These are phyloP conservation scores for Argopecten irradians DNA, from an alignment of 1,140 invertebrate species.

Conservation along the genomic window DNA sequence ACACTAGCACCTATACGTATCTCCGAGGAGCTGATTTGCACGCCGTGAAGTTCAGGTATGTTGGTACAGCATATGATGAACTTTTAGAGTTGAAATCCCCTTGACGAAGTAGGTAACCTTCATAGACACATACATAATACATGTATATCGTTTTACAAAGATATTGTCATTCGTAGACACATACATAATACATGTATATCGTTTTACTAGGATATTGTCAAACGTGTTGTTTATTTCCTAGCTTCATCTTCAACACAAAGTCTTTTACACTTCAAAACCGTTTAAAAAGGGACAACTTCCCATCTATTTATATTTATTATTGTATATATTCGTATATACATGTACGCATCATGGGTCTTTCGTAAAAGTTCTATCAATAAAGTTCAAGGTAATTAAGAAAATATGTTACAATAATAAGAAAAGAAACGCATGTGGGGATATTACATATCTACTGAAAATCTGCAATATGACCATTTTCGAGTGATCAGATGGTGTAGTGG, in stretches of 20 bases:
- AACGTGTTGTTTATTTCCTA: not conserved
- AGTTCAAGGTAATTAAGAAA: too few relatives aligned
- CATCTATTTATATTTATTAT: too few relatives aligned
- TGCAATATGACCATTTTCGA: too few relatives aligned
- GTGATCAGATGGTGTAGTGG: too few relatives aligned
- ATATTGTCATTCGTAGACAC: conserved; percentile 18
- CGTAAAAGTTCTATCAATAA: not conserved
- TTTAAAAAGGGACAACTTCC: not conserved
- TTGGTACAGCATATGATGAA: conserved; percentile 86
- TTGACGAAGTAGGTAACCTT: conserved; percentile 41
- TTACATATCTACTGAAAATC: too few relatives aligned
- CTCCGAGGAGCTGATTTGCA: conserved; percentile 76
- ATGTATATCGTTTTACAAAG: conserved; percentile 29
- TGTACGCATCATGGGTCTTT: not conserved
- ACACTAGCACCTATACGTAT: conserved; percentile 87
- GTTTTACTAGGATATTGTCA: conserved; percentile 33
- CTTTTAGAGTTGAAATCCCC: conserved; percentile 69
- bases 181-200: not conserved
- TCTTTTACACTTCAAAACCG: not conserved
- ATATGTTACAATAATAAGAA: too few relatives aligned
- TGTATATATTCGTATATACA: too few relatives aligned
- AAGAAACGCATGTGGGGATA: too few relatives aligned
- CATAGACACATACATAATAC: not conserved
- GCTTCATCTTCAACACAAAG: not conserved
- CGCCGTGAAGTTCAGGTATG: conserved; percentile 82